These are phyloP conservation scores for Micromys minutus DNA, from an alignment of 2,113 vertebrate genomes.

Conservation along the genomic window DNA sequence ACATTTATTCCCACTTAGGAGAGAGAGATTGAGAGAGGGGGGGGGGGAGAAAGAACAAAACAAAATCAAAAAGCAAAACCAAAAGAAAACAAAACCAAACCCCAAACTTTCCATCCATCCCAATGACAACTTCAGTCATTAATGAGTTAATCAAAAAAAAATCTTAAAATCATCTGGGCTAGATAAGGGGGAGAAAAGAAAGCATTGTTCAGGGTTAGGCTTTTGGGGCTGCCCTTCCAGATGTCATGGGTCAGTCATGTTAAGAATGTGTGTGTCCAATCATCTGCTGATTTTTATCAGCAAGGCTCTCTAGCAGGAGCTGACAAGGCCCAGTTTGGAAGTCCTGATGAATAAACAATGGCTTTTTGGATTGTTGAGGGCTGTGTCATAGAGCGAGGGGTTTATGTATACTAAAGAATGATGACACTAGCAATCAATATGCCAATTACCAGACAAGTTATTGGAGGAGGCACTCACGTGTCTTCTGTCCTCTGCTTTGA, in stretches of 20 bases:
- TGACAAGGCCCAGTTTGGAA: conserved; percentile 94
- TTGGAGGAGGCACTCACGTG: conserved; percentile 89
- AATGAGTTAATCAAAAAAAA: conserved; percentile 98
- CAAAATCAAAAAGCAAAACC: neutral
- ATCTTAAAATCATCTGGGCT: conserved; percentile 96
- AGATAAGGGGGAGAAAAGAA: conserved; percentile 97
- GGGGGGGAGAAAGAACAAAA: no score
- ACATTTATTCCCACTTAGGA: conserved; percentile 44
- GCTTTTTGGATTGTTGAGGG: conserved; percentile 92
- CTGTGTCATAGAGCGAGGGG: conserved; percentile 88
- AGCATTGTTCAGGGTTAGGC: conserved; percentile 97
- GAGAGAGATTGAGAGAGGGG: no score
- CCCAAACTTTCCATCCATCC: conserved; percentile 78
- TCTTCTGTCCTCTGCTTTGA: conserved; percentile 82
- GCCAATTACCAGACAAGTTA: conserved; percentile 95
- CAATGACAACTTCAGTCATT: conserved; percentile 96
- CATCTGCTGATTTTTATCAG: conserved; percentile 99
- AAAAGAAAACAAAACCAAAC: neutral
- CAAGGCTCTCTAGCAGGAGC: conserved; percentile 92
- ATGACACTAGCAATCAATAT: conserved; percentile 98
- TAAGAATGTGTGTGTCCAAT: conserved; percentile 99
- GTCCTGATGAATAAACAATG: conserved; percentile 98
- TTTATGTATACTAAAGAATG: conserved; percentile 93
- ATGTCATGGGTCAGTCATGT: conserved; percentile 99
- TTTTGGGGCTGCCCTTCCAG: conserved; percentile 90